Evolutionary conservation across 1,140 invertebrate species (phyloP), one percentile per base, ranked within the genome.

Genomic region (Drosophila kepulauana): DNA sequence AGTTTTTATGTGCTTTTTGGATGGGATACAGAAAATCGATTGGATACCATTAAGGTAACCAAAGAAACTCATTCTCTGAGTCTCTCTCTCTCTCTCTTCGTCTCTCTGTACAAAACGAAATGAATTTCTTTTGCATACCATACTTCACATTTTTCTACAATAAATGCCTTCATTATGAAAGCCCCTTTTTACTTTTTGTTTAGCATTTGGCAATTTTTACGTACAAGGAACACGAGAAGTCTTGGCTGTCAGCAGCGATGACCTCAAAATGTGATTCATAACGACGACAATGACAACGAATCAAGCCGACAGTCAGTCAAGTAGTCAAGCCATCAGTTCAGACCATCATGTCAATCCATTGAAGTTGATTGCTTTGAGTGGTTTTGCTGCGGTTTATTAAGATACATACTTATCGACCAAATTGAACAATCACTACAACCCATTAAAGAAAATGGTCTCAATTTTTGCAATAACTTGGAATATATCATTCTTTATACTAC

Each of bases 21-120:
- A 15, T 30, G 51, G 43, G 7, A 45, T 62, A 68, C 71, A 30
- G 68, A 88, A 88, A 88, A 88, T 88, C 85, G 81, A 88, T 25
- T 88, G 68, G 57, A 52, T 43, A 52, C 73, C 84, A 77, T 87
- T 88, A 87, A 76, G 77, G 77, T 71, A 81, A 78, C 64, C 52
- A 49, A 65, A 61, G 62, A 30, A 65, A 52, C 35, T 75, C 51
- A 41, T 46, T 30, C 35, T 48, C 30, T 2, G 16, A 43, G 20
- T 33, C 30, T 33, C 35, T 7, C 35, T 3, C 35, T 75, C 51
- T 35, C 41, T 33, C 46, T 48, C n/a, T n/a, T 30, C 5, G n/a
- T 35, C 46, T 30, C 46, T 48, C 38, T 5, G 13, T 38, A 59
- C 30, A 35, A 63, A 52, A 41, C 15, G 11, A 11, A 56, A 13